These are phyloP conservation scores for Nyctibius grandis DNA, from an alignment of 2,797 vertebrate genomes.

Conservation along the genomic window DNA sequence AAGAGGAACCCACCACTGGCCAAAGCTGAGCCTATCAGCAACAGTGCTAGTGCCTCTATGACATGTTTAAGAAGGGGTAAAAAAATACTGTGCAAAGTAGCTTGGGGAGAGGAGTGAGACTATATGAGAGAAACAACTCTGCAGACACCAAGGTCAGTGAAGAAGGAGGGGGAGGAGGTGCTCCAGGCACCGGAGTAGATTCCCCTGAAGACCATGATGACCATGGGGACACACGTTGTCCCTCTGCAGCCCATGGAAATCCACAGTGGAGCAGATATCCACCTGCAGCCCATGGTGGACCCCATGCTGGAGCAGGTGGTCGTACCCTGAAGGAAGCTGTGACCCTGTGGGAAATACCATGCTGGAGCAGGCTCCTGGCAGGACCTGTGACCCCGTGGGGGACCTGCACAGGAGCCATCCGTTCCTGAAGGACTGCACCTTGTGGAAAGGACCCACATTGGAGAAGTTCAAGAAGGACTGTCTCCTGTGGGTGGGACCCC, in stretches of 20 bases:
- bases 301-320: rapidly evolving
- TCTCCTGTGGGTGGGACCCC: neutral
- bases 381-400: neutral
- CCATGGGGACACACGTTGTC: neutral
- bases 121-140: neutral
- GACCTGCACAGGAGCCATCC: rapidly evolving
- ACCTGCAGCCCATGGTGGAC: neutral
- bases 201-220: neutral
- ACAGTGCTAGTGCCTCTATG: rapidly evolving
- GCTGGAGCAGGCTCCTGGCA: neutral
- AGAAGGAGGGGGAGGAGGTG: neutral
- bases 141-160: neutral
- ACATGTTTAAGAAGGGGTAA: neutral
- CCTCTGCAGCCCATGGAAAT: neutral
- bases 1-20: neutral
- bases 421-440: neutral
- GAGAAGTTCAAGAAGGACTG: neutral
- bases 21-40: neutral
- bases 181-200: rapidly evolving
- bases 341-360: neutral
- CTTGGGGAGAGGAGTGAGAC: neutral
- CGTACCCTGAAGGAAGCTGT: neutral
- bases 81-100: neutral
- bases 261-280: rapidly evolving
- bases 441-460: no score